phyloP scores from a whole-genome alignment of 2,888 invertebrate genomes.

The Sesamia inferens region DNA sequence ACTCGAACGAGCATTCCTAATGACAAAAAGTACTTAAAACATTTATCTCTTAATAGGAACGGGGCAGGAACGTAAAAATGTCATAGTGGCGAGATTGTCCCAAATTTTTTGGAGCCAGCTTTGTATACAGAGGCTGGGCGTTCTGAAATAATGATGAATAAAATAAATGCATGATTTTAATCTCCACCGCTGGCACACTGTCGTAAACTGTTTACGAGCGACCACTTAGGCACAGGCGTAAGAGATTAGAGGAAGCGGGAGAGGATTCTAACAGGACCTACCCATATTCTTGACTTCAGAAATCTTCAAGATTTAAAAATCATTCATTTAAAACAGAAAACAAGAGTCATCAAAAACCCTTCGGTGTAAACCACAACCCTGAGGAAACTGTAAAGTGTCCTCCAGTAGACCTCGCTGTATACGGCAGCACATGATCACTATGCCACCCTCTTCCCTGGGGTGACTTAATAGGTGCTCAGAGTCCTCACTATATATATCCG shows the following conservation, averaged over 20 bases:
- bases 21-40: slow-evolving; percentile 56
- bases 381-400: too few relatives aligned
- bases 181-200: slow-evolving; percentile 81
- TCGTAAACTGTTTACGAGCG: slow-evolving; percentile 88
- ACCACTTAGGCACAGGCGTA: slow-evolving; percentile 72
- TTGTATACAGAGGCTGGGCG: slow-evolving; percentile 56
- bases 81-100: slow-evolving; percentile 48
- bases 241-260: slow-evolving; percentile 57
- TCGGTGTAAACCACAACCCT: neutral
- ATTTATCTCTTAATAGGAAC: slow-evolving; percentile 56
- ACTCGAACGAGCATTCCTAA: slow-evolving; percentile 33
- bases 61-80: slow-evolving; percentile 45
- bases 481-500: too few relatives aligned
- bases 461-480: too few relatives aligned
- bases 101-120: slow-evolving; percentile 49
- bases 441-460: too few relatives aligned
- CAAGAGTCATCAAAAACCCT: neutral
- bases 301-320: neutral
- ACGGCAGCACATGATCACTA: too few relatives aligned
- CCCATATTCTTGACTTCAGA: neutral
- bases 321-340: neutral
- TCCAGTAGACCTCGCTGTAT: too few relatives aligned
- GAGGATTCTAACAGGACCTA: too few relatives aligned
- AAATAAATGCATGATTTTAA: slow-evolving; percentile 89
- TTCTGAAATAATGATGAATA: slow-evolving; percentile 85